phyloP scores from a whole-genome alignment of 2,888 invertebrate genomes.

The Sphaerophoria taeniata region DNA sequence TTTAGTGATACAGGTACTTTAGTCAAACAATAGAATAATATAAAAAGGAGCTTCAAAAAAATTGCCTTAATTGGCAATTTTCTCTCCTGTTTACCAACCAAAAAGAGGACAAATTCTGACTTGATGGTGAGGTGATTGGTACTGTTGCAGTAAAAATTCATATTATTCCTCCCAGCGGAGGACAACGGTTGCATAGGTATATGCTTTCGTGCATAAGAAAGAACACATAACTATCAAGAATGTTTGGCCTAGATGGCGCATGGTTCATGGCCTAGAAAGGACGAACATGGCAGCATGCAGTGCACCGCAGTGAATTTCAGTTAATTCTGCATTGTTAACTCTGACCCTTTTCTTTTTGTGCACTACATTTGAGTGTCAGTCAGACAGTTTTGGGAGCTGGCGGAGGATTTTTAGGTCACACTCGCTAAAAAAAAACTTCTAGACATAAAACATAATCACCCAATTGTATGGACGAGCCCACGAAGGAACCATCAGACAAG shows the following conservation, averaged over 20 bases:
- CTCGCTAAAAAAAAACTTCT: constrained; percentile 25
- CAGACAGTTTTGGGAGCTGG: not conserved
- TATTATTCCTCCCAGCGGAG: constrained; percentile 55
- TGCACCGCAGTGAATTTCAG: constrained; percentile 60
- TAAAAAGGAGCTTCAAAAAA: constrained; percentile 46
- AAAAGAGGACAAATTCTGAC: constrained; percentile 16
- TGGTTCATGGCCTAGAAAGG: constrained; percentile 55
- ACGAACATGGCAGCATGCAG: constrained; percentile 5
- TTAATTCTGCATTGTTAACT: constrained; percentile 68
- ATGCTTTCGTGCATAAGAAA: constrained; percentile 47
- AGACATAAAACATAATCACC: constrained; percentile 69
- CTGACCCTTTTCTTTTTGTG: not conserved
- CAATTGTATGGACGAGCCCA: constrained; percentile 54
- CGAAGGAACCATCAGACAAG: constrained; percentile 33
- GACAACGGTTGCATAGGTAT: constrained; percentile 67
- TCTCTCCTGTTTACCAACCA: constrained; percentile 59
- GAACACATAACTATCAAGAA: constrained; percentile 33
- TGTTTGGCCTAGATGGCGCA: constrained; percentile 19
- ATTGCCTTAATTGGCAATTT: constrained; percentile 68
- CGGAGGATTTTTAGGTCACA: constrained; percentile 17
- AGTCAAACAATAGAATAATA: constrained; percentile 29
- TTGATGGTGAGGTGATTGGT: constrained; percentile 6
- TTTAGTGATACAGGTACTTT: constrained; percentile 25
- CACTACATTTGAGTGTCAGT: not conserved
- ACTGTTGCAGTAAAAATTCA: constrained; percentile 31